Percentiles rank a stretch among this genome's conserved stretches.
Evolutionary conservation across 1,140 invertebrate species (phyloP).

Genomic region (Drosophila orena): DNA sequence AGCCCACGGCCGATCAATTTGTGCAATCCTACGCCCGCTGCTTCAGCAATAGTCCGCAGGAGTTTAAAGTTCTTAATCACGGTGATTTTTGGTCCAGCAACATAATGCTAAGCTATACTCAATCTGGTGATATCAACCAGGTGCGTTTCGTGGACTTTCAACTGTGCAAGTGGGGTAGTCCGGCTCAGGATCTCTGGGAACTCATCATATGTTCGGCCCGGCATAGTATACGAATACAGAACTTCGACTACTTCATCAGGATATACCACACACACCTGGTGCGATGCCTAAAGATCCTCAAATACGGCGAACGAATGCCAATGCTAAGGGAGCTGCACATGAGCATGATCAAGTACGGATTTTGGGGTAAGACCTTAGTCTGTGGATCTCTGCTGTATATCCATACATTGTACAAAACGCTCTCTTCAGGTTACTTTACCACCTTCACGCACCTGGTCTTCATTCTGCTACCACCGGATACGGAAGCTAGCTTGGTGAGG

Average conservation of each 20-base stretch:
- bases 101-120: constrained; percentile 81
- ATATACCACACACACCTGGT: constrained; percentile 74
- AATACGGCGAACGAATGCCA: constrained; percentile 67
- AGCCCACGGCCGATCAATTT: constrained; percentile 75
- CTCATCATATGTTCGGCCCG: constrained; percentile 72
- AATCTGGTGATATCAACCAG: constrained; percentile 67
- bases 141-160: constrained; percentile 85
- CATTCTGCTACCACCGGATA: constrained; percentile 67
- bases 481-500: constrained; percentile 66
- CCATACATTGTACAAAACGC: too few species aligned
- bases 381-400: too few species aligned
- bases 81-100: constrained; percentile 87
- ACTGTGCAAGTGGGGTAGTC: constrained; percentile 78
- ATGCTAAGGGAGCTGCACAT: constrained; percentile 69
- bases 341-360: constrained; percentile 76
- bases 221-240: constrained; percentile 67
- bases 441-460: constrained; percentile 77
- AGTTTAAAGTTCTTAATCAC: constrained; percentile 88
- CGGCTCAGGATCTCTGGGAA: constrained; percentile 82
- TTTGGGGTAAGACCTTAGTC: constrained; percentile 60
- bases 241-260: constrained; percentile 74
- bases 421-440: constrained; percentile 63
- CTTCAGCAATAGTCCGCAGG: constrained; percentile 82
- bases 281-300: constrained; percentile 59
- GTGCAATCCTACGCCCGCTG: constrained; percentile 64